Conservation (phyloP, 2,888 invertebrate genomes). For the Cheilosia vernalis region DNA sequence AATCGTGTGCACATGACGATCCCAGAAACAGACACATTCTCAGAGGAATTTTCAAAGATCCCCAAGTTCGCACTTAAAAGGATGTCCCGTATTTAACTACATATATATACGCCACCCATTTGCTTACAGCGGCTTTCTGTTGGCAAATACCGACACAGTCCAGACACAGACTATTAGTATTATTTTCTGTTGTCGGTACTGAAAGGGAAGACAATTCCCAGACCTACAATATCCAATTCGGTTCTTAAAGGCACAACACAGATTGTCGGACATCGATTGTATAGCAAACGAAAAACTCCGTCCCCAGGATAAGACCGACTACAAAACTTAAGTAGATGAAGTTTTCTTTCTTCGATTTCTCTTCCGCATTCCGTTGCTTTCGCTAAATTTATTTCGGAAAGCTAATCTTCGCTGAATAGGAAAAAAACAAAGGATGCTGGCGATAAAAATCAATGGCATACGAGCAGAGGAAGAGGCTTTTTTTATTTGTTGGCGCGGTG, state of each 20-base stretch:
- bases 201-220: conserved; percentile 56
- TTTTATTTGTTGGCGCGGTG: neutral
- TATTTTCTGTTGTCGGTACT: conserved; percentile 53
- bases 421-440: conserved; percentile 42
- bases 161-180: conserved; percentile 52
- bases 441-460: conserved; percentile 70
- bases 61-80: neutral
- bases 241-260: conserved; percentile 27
- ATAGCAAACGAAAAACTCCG: neutral
- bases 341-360: conserved; percentile 55
- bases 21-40: neutral
- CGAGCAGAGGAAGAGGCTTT: neutral
- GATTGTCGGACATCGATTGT: conserved; percentile 20
- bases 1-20: too few relatives aligned
- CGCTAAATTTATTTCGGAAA: conserved; percentile 71
- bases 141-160: conserved; percentile 7
- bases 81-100: neutral
- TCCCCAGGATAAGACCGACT: conserved; percentile 5
- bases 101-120: neutral
- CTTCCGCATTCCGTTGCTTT: conserved; percentile 58
- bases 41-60: neutral
- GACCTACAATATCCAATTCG: conserved; percentile 41
- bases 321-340: conserved; percentile 51
- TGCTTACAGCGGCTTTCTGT: neutral
- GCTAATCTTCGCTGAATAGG: conserved; percentile 65